Conservation (phyloP, 2,797 vertebrate genomes). For the Anabacerthia variegaticeps region DNA sequence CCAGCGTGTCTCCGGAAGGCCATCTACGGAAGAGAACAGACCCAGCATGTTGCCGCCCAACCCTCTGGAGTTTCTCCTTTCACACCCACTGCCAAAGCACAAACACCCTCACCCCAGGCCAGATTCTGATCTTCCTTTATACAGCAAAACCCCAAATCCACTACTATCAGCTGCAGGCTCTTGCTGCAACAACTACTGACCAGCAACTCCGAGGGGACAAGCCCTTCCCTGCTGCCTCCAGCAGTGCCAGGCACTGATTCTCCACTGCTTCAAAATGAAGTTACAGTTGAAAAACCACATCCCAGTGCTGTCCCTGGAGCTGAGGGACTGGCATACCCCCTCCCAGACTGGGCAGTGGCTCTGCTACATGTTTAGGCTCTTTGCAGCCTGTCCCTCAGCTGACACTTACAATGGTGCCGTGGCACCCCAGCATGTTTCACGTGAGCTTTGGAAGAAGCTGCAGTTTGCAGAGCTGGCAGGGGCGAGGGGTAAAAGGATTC, state of each 20-base stretch:
- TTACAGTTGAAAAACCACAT: background rate
- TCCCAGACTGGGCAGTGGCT: background rate
- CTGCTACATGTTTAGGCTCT: background rate
- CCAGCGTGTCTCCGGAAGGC: conserved; percentile 63
- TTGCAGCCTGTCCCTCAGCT: background rate
- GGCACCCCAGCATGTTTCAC: background rate
- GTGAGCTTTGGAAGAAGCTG: background rate
- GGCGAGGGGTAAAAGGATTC: background rate
- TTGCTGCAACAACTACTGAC: background rate
- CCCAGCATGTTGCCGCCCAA: conserved; percentile 43
- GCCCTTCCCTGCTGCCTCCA: background rate
- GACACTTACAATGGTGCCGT: background rate
- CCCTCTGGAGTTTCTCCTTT: conserved; percentile 62
- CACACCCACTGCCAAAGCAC: conserved; percentile 55
- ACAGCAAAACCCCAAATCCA: background rate
- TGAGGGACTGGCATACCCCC: background rate
- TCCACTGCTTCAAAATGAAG: background rate
- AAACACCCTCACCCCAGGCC: conserved; percentile 47
- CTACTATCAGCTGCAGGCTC: background rate
- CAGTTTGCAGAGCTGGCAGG: background rate
- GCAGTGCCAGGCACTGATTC: background rate
- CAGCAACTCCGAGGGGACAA: background rate
- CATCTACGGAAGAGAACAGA: conserved; percentile 67
- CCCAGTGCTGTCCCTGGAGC: background rate
- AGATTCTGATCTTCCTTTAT: conserved; percentile 16